phyloP scores from a whole-genome alignment of 2,113 vertebrate genomes.

The Todiramphus saurophagus region DNA sequence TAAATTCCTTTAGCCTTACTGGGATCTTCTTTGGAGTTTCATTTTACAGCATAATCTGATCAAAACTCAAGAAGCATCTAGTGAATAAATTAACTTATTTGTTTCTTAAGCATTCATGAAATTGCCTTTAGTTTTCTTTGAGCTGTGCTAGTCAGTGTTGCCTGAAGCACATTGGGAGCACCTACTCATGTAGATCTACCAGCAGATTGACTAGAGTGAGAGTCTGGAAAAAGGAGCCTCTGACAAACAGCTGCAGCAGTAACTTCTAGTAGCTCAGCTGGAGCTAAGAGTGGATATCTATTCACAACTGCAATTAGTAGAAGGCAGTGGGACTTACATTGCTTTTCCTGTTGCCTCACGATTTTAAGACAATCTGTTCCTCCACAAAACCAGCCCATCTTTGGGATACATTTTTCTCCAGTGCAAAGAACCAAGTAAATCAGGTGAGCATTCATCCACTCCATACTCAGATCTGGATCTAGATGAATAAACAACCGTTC shows the following conservation, averaged over 20 bases:
- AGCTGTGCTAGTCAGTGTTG: not conserved
- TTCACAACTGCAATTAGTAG: not conserved
- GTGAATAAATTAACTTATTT: not conserved
- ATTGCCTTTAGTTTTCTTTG: not conserved
- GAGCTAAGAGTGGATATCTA: not conserved
- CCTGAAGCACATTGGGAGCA: not conserved
- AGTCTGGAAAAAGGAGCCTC: not conserved
- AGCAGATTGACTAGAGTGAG: not conserved
- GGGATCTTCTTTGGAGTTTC: not conserved
- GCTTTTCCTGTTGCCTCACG: not conserved
- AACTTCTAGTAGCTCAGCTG: constrained; percentile 4
- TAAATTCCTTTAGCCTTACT: not conserved
- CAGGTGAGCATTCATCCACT: not conserved
- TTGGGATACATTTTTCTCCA: not conserved
- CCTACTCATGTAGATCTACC: not conserved
- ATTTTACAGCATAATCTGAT: not conserved
- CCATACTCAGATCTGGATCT: not conserved
- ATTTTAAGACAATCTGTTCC: constrained; percentile 18
- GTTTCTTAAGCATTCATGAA: not conserved
- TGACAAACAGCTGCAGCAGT: not conserved
- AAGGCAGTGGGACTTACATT: not conserved
- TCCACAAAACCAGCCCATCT: not conserved
- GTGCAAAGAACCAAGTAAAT: not conserved
- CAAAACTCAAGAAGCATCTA: not conserved
- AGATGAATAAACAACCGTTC: not conserved